Conservation (phyloP, 1,140 invertebrate species). For the Danaus plexippus region DNA sequence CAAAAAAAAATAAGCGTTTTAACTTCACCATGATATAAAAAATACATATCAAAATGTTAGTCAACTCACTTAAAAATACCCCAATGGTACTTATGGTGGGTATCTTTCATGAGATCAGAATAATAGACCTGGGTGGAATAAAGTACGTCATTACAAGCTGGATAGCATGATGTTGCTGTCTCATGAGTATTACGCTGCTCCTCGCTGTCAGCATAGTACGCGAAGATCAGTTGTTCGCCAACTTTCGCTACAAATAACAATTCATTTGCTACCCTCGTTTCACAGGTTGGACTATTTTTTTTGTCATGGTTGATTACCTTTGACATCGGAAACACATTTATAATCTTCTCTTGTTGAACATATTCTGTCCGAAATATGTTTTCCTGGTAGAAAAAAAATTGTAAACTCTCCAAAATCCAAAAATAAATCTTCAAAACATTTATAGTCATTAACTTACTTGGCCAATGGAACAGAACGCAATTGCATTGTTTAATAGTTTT, state of each 20-base stretch:
- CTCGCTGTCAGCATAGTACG: slow-evolving; percentile 53
- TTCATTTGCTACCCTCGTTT: not conserved
- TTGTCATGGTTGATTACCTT: slow-evolving; percentile 32
- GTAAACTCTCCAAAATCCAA: not conserved
- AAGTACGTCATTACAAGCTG: slow-evolving; percentile 54
- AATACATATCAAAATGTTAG: no score
- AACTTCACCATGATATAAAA: no score
- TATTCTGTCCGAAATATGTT: slow-evolving; percentile 33
- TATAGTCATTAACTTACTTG: slow-evolving; percentile 33
- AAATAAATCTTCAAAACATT: no score
- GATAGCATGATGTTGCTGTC: slow-evolving; percentile 46
- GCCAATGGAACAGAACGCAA: slow-evolving; percentile 58
- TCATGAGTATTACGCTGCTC: slow-evolving; percentile 31
- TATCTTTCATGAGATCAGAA: slow-evolving; percentile 45
- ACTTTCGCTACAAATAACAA: slow-evolving; percentile 31
- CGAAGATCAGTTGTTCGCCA: slow-evolving; percentile 46
- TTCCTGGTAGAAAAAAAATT: slow-evolving; percentile 32
- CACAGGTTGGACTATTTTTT: not conserved
- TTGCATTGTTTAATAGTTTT: slow-evolving; percentile 41
- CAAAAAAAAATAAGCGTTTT: no score
- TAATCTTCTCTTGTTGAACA: slow-evolving; percentile 49
- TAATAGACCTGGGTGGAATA: slow-evolving; percentile 60
- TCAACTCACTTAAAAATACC: no score
- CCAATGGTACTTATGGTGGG: not conserved
- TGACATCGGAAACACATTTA: slow-evolving; percentile 40